Evolutionary conservation across 2,888 invertebrate species (phyloP), one percentile per base, ranked within the genome.

Genomic region (Campoplex nolae): DNA sequence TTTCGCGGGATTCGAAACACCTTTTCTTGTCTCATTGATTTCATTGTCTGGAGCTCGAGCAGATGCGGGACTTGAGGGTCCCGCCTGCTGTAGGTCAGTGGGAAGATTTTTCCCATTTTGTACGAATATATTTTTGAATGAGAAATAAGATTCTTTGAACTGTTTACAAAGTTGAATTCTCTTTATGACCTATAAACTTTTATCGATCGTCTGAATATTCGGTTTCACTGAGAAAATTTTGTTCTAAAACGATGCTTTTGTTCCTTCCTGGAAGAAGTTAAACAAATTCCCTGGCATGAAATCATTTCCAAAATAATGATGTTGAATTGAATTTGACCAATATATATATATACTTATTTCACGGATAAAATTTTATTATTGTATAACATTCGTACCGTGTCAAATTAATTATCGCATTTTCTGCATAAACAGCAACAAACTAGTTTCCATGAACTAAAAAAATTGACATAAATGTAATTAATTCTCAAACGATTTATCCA

Each of bases 1-100:
- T 76, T 76, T 65, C 62, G 16, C 45, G 58, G 56, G 28, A 28
- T n/a, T 73, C 23, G 35, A 0, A 38, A 18, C 28, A 58, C 28
- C 62, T 62, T 62, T 32, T 32, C 62, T 58, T 58, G 58, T 54
- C 54, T 54, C 54, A 54, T 73, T 38, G 73, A 23, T 16, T 4
- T n/a, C 13, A 42, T 28, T 48, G 28, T 48, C 42, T 45, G 28
- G 28, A 28, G 45, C 35, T 54, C 35, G 54, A 73, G 54, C 54
- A 42, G 51, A 73, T 73, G 73, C 13, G 8, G 18, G n/a, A 28
- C n/a, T 70, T 48, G 1, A 70, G 16, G 23, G 38, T 42, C 65
- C 35, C 35, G 35, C 1, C 4, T 62, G 23, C n/a, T 71, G 42
- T 28, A 28, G 71, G 45, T 71, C 48, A 48, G 42, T 28, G 42